Evolutionary conservation across 2,888 invertebrate genomes (phyloP).

Genomic region (Sclerodermus sp.): DNA sequence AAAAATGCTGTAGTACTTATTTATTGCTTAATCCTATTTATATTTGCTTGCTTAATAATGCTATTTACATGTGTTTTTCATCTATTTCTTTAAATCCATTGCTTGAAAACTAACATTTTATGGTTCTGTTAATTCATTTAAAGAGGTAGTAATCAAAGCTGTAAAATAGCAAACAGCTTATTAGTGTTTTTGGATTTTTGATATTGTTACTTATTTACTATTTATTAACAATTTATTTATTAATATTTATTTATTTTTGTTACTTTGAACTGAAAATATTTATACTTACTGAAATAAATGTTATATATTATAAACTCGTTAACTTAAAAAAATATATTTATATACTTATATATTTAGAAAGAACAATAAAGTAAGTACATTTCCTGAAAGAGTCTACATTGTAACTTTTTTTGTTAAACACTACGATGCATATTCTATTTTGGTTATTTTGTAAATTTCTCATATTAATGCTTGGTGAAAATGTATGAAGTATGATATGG

Average conservation of each 20-base stretch:
- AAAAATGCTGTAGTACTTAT: slow-evolving; percentile 46
- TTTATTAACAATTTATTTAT: slow-evolving; percentile 21
- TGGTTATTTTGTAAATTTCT: background rate
- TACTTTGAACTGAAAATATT: slow-evolving; percentile 4
- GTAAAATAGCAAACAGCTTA: background rate
- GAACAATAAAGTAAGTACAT: background rate
- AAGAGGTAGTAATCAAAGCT: background rate
- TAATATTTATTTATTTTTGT: slow-evolving; percentile 21
- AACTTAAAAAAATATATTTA: background rate
- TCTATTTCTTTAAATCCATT: slow-evolving; percentile 32
- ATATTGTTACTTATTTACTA: slow-evolving; percentile 17
- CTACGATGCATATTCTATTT: background rate
- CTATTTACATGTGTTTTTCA: slow-evolving; percentile 49
- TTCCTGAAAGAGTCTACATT: background rate
- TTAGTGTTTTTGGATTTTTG: background rate
- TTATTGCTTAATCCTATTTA: slow-evolving; percentile 46
- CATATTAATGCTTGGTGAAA: background rate
- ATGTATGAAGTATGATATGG: background rate
- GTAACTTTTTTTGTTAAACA: too few species aligned
- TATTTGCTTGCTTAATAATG: slow-evolving; percentile 48
- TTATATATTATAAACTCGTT: too few species aligned
- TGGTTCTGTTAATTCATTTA: background rate
- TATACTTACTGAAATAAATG: too few species aligned
- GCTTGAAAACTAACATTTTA: slow-evolving; percentile 5
- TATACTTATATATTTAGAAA: background rate